Evolutionary conservation across 2,888 invertebrate genomes (phyloP).

Genomic region (Hydropsyche betteni): DNA sequence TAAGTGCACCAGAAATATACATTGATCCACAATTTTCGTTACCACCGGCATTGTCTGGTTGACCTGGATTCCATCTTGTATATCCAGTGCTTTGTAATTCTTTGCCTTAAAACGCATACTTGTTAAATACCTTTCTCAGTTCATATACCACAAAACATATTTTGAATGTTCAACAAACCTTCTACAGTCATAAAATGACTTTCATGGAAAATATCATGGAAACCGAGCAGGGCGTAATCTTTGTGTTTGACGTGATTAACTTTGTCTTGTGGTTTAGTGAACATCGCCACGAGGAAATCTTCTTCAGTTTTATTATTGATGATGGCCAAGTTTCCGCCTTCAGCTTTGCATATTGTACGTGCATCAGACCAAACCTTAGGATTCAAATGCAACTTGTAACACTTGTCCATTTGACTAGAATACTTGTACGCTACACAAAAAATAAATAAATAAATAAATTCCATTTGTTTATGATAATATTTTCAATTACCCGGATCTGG

Average conservation of each 20-base stretch:
- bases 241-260: neutral
- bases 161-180: neutral
- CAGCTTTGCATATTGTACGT: slow-evolving; percentile 56
- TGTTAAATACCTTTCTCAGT: neutral
- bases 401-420: neutral
- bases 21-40: slow-evolving; percentile 44
- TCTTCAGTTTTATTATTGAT: slow-evolving; percentile 56
- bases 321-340: slow-evolving; percentile 58
- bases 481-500: slow-evolving; percentile 7
- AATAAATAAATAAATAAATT: neutral
- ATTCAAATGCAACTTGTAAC: slow-evolving; percentile 44
- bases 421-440: slow-evolving; percentile 33
- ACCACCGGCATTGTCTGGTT: slow-evolving; percentile 42
- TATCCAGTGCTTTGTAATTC: slow-evolving; percentile 32
- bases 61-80: slow-evolving; percentile 36
- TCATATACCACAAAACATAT: no score
- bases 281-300: slow-evolving; percentile 1
- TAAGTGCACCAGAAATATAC: slow-evolving; percentile 17
- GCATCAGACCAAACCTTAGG: slow-evolving; percentile 55
- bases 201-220: slow-evolving; percentile 32
- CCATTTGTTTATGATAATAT: neutral
- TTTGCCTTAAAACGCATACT: neutral
- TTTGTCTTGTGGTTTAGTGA: slow-evolving; percentile 1
- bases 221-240: slow-evolving; percentile 23
- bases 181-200: slow-evolving; percentile 20